Conservation (phyloP, 2,113 vertebrate genomes). For the Proteles cristata region DNA sequence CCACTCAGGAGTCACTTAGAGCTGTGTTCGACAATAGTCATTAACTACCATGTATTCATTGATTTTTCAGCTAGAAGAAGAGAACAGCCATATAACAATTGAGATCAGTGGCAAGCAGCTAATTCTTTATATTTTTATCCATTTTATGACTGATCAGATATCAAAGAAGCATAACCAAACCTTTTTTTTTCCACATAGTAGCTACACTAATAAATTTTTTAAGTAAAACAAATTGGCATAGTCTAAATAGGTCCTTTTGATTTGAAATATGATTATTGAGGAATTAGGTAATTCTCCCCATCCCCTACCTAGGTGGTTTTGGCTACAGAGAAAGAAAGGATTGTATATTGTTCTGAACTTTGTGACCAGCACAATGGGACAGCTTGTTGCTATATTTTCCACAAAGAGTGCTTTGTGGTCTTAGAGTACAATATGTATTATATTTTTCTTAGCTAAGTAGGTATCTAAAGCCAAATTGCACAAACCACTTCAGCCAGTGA, state of each 20-base stretch:
- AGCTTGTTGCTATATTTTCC: slow-evolving; percentile 45
- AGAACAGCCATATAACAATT: background rate
- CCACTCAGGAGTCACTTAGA: background rate
- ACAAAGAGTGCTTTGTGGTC: slow-evolving; percentile 43
- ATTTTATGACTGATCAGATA: slow-evolving; percentile 35
- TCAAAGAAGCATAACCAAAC: slow-evolving; percentile 19
- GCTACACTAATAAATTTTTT: slow-evolving; percentile 25
- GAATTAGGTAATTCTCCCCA: background rate
- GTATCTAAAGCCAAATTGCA: background rate
- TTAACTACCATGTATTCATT: background rate
- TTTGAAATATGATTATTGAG: slow-evolving; percentile 41
- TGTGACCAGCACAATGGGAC: slow-evolving; percentile 43
- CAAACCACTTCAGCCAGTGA: background rate
- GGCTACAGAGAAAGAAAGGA: slow-evolving; percentile 59
- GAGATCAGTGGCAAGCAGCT: slow-evolving; percentile 33
- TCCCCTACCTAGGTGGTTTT: background rate
- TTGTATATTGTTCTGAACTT: slow-evolving; percentile 65
- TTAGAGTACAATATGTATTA: background rate
- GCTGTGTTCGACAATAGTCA: background rate
- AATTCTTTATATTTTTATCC: slow-evolving; percentile 26
- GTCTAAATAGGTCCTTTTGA: slow-evolving; percentile 63
- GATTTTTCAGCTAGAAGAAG: slow-evolving; percentile 64
- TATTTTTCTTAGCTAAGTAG: slow-evolving; percentile 13
- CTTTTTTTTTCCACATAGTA: slow-evolving; percentile 57
- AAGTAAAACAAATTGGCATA: slow-evolving; percentile 36